phyloP scores from a whole-genome alignment of 2,797 vertebrate genomes.

The Margarornis squamiger region DNA sequence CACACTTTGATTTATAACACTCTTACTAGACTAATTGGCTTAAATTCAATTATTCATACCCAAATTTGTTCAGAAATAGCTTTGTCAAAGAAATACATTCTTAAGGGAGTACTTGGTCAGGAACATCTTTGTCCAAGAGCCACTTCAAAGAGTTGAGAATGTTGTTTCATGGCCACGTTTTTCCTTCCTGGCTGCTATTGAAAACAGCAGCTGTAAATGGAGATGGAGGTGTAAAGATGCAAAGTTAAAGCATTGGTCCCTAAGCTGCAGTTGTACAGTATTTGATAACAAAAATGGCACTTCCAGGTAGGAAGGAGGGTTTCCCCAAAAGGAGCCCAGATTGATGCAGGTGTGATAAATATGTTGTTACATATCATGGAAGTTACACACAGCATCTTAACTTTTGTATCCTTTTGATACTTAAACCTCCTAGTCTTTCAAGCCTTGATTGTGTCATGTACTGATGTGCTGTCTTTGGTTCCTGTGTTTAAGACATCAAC shows the following conservation, averaged over 20 bases:
- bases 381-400: background rate
- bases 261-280: background rate
- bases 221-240: background rate
- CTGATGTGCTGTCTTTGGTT: background rate
- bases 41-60: background rate
- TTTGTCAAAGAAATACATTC: background rate
- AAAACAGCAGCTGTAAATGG: background rate
- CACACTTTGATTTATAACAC: background rate
- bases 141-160: background rate
- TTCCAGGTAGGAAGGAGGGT: background rate
- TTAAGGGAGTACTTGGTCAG: background rate
- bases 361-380: background rate
- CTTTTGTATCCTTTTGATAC: background rate
- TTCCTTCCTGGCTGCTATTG: background rate
- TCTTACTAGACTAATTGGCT: background rate
- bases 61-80: background rate
- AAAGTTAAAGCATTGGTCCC: background rate
- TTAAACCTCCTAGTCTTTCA: background rate
- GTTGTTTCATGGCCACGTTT: background rate
- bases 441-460: background rate
- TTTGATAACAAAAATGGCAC: background rate
- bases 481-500: background rate
- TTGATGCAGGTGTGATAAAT: background rate
- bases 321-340: background rate
- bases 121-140: background rate